Evolutionary conservation across 2,888 invertebrate species (phyloP).

Genomic region (Microctonus hyperodae): DNA sequence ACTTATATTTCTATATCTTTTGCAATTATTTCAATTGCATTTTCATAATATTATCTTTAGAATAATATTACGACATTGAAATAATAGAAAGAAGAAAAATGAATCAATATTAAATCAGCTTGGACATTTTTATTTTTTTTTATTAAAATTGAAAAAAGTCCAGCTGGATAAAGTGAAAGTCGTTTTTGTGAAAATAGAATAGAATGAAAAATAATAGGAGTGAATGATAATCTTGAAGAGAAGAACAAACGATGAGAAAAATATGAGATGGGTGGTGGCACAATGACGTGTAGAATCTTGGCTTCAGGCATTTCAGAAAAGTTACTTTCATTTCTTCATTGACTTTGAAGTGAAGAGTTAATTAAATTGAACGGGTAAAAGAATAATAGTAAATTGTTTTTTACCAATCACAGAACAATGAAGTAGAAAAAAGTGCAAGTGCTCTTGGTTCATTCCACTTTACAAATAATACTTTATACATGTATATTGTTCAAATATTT

Average conservation of each 20-base stretch:
- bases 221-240: constrained; percentile 10
- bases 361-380: constrained; percentile 44
- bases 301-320: not conserved
- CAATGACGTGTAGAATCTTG: constrained; percentile 32
- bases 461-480: no score
- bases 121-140: not conserved
- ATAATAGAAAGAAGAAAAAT: not conserved
- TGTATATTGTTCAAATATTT: not conserved
- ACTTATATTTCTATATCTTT: not conserved
- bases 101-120: not conserved
- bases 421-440: not conserved
- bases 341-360: constrained; percentile 33
- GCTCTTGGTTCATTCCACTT: not conserved
- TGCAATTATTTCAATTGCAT: not conserved
- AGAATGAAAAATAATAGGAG: not conserved
- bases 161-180: not conserved
- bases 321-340: constrained; percentile 8
- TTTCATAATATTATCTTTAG: not conserved
- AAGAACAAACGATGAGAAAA: not conserved
- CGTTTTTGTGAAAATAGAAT: not conserved
- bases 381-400: constrained; percentile 45
- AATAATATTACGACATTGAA: not conserved
- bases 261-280: constrained; percentile 16
- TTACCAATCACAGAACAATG: constrained; percentile 36
- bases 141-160: not conserved